These are phyloP conservation scores for Origma solitaria DNA, from an alignment of 2,113 vertebrate genomes.

Conservation along the genomic window DNA sequence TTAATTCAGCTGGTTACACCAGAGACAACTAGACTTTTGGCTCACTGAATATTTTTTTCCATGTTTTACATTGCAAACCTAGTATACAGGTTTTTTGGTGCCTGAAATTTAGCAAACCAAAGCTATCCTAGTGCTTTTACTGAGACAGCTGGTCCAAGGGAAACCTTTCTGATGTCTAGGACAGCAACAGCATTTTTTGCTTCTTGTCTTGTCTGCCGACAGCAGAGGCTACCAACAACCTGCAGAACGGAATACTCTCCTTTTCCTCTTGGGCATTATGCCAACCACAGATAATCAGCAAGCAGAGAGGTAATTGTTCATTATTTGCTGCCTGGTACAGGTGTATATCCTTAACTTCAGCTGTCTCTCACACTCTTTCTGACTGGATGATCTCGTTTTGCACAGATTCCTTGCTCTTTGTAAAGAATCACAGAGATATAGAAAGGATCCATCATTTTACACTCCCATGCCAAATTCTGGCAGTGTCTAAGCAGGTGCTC, in stretches of 20 bases:
- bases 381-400: slow-evolving; percentile 36
- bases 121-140: not conserved
- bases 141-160: not conserved
- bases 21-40: not conserved
- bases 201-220: not conserved
- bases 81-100: not conserved
- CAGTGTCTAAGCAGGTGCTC: not conserved
- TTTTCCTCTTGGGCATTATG: not conserved
- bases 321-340: not conserved
- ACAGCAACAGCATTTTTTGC: not conserved
- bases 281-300: not conserved
- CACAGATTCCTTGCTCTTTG: not conserved
- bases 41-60: not conserved
- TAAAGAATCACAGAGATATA: not conserved
- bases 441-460: slow-evolving; percentile 31
- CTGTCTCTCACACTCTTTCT: not conserved
- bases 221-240: not conserved
- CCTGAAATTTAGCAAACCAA: not conserved
- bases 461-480: slow-evolving; percentile 4
- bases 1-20: not conserved
- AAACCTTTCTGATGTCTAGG: not conserved
- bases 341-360: not conserved
- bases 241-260: not conserved
- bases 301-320: not conserved
- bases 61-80: not conserved